Evolutionary conservation across 2,113 vertebrate genomes (phyloP), one percentile per base, ranked within the genome.

Genomic region (Thinocorus orbignyianus): DNA sequence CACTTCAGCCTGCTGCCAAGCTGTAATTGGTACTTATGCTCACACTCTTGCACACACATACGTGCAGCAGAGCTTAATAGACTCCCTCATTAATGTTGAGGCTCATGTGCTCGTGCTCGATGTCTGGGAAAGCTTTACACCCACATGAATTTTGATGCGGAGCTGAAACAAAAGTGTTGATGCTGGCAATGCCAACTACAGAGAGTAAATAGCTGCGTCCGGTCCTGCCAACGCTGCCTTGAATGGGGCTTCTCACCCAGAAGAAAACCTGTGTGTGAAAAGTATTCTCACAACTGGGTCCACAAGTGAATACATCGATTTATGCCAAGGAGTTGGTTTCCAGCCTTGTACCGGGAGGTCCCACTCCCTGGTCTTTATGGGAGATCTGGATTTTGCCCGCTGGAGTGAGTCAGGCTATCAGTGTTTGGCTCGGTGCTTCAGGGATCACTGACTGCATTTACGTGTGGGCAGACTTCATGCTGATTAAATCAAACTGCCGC

Each of bases 101-200:
- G 65, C 91, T 92, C 95, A 76, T 96, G 95, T 88, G 92, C 77
- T 95, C 69, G 18, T 91, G 93, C 70, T 88, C 55, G 69, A 17
- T 85, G 96, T 93, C 95, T 96, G 95, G 86, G 91, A 97, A 96
- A 96, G 91, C 77, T 96, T 96, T 92, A 94, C 93, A 95, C 92
- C 91, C 95, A 95, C 95, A 92, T 93, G 95, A 94, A 97, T 97
- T 97, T 95, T 95, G 88, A 96, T 94, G 96, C 49, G 84, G 92
- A 96, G 44, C 88, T 89, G 91, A 96, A 97, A 96, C 95, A 96
- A 96, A 97, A 96, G 96, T 94, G 95, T 97, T 95, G 96, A 92
- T 94, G 92, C 92, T 95, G 86, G 88, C 91, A 85, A 89, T 92
- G 96, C 88, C 83, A 95, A 8, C 83, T 82, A 13, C 33, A 91